Conservation (phyloP, 2,113 vertebrate species). For the Nibea coibor region DNA sequence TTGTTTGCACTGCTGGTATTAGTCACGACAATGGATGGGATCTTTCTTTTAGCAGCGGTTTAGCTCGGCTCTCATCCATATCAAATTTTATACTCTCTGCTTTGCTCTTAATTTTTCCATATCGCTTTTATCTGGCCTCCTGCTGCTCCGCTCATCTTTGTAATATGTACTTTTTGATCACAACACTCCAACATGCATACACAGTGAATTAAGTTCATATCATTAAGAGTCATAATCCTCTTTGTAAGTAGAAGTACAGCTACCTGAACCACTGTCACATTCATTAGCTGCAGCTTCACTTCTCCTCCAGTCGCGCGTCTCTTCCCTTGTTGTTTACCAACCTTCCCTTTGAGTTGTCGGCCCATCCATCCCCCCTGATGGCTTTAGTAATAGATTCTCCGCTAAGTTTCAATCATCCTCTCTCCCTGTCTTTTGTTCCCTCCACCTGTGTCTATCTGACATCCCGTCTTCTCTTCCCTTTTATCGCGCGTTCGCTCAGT, state of each 20-base stretch:
- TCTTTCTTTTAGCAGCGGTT: conserved; percentile 33
- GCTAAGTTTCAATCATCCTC: conserved; percentile 51
- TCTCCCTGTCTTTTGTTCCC: conserved; percentile 39
- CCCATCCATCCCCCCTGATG: conserved; percentile 59
- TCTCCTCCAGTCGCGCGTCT: conserved; percentile 27
- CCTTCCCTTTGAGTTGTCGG: conserved; percentile 35
- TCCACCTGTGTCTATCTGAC: conserved; percentile 31
- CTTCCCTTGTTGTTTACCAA: conserved; percentile 58
- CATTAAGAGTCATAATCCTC: conserved; percentile 42
- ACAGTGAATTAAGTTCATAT: neutral
- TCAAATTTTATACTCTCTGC: conserved; percentile 5
- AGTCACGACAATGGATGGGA: conserved; percentile 10
- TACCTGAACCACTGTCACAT: conserved; percentile 11
- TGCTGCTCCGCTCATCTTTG: conserved; percentile 17
- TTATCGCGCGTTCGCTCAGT: conserved; percentile 30
- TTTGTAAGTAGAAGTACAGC: conserved; percentile 19
- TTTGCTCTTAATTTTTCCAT: neutral
- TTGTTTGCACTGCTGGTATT: neutral
- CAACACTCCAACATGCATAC: neutral
- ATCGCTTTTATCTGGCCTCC: conserved; percentile 21
- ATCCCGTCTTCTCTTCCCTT: conserved; percentile 26
- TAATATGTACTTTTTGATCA: conserved; percentile 39
- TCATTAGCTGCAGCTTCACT: conserved; percentile 24
- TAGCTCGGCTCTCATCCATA: conserved; percentile 18
- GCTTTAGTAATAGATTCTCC: conserved; percentile 58